phyloP scores from a whole-genome alignment of 2,888 invertebrate genomes.

The Drosophila birchii region DNA sequence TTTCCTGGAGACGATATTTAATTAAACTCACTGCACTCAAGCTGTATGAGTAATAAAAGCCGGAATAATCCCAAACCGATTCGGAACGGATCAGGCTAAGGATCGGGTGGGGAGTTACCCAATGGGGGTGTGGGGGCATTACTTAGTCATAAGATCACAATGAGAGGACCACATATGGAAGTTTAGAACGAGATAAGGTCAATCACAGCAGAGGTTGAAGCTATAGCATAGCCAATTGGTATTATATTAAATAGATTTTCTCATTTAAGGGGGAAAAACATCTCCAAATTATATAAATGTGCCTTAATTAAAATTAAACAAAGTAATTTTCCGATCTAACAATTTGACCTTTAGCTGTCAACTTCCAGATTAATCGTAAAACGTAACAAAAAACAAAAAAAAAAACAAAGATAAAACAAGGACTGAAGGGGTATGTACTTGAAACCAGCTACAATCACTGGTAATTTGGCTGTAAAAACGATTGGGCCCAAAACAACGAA shows the following conservation, averaged over 20 bases:
- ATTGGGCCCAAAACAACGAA: conserved; percentile 11
- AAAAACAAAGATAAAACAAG: conserved; percentile 9
- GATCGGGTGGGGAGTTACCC: neutral
- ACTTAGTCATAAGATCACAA: conserved; percentile 16
- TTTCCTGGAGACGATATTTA: conserved; percentile 38
- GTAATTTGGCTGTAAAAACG: conserved; percentile 20
- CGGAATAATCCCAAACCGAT: neutral
- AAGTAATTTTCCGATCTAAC: neutral
- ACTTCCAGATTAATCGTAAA: neutral
- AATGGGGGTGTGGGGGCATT: neutral
- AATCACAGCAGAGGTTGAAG: neutral
- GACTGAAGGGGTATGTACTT: neutral
- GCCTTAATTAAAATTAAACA: no score
- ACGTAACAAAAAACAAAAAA: neutral
- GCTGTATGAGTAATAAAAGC: conserved; percentile 13
- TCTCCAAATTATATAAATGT: no score
- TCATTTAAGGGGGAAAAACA: no score
- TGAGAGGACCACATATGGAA: neutral
- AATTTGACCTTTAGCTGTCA: conserved; percentile 9
- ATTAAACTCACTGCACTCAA: conserved; percentile 28
- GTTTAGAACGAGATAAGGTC: neutral
- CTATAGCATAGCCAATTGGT: neutral
- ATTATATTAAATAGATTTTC: no score
- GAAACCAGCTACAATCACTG: conserved; percentile 16
- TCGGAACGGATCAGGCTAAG: neutral